These are phyloP conservation scores for Ibidorhyncha struthersii DNA, from an alignment of 2,113 vertebrate genomes.

Conservation along the genomic window DNA sequence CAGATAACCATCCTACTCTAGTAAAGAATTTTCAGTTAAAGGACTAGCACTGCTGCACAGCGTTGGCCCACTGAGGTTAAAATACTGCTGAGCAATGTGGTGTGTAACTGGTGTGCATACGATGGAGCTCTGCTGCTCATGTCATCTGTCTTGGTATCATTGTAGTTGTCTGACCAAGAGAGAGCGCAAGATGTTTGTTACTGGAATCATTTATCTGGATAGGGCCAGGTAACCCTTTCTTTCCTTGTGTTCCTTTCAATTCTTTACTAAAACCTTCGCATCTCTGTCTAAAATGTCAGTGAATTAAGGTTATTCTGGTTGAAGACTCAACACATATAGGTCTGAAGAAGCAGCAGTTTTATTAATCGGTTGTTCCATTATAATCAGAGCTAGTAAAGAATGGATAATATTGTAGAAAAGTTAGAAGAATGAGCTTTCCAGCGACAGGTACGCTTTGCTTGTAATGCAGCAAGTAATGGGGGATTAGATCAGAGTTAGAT, in stretches of 20 bases:
- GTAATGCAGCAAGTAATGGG: not conserved
- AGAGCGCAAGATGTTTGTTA: not conserved
- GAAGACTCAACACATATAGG: not conserved
- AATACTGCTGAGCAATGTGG: not conserved
- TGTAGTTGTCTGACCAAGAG: not conserved
- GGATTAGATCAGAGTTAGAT: not conserved
- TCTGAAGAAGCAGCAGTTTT: not conserved
- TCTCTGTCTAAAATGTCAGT: not conserved
- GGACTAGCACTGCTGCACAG: not conserved
- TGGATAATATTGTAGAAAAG: not conserved
- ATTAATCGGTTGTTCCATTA: not conserved
- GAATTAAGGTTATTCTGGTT: not conserved
- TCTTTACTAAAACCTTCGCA: not conserved
- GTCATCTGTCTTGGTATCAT: not conserved
- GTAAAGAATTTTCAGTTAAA: not conserved
- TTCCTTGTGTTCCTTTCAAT: not conserved
- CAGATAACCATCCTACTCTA: not conserved
- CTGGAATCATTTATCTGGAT: not conserved
- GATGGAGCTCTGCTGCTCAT: not conserved
- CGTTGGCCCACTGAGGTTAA: not conserved
- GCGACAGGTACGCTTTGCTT: fast-evolving
- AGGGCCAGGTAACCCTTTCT: not conserved
- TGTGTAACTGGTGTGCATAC: not conserved
- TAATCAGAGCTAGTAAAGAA: not conserved
- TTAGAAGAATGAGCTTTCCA: not conserved